Percentiles rank a stretch among this genome's conserved stretches.
phyloP scores from a whole-genome alignment of 1,140 invertebrate species.

The Apis laboriosa region DNA sequence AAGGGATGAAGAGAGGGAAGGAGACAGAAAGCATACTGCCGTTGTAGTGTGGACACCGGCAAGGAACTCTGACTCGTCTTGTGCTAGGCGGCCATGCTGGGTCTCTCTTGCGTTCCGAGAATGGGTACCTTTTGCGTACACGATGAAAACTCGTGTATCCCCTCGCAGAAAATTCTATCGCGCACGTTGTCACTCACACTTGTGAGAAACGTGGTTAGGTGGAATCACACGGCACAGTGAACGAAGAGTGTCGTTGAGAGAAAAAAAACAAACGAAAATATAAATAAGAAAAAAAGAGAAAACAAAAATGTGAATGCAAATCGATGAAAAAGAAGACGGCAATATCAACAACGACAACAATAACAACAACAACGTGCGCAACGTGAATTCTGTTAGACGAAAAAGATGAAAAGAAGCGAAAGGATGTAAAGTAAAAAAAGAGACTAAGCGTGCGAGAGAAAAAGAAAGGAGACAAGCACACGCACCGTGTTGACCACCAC shows the following conservation, averaged over 20 bases:
- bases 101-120: constrained; percentile 63
- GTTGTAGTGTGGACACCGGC: constrained; percentile 53
- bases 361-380: constrained; percentile 25
- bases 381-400: not conserved
- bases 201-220: not conserved
- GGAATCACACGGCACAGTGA: not conserved
- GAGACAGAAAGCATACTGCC: constrained; percentile 18
- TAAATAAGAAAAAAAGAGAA: too few relatives aligned
- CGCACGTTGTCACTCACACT: constrained; percentile 25
- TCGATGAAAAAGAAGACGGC: not conserved
- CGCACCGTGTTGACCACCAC: constrained; percentile 70
- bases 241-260: not conserved
- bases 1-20: constrained; percentile 26
- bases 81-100: constrained; percentile 64
- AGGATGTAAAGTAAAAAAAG: constrained; percentile 18
- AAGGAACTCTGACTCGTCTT: constrained; percentile 58
- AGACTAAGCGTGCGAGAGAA: constrained; percentile 36
- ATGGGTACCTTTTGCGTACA: constrained; percentile 51
- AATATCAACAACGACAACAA: not conserved
- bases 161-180: constrained; percentile 30
- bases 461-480: constrained; percentile 54
- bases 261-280: not conserved
- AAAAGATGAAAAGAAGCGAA: constrained; percentile 19
- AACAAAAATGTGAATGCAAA: too few relatives aligned
- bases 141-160: constrained; percentile 49